Evolutionary conservation across 1,140 invertebrate species (phyloP), one percentile per base, ranked within the genome.

Genomic region (Mylabris phalerata): DNA sequence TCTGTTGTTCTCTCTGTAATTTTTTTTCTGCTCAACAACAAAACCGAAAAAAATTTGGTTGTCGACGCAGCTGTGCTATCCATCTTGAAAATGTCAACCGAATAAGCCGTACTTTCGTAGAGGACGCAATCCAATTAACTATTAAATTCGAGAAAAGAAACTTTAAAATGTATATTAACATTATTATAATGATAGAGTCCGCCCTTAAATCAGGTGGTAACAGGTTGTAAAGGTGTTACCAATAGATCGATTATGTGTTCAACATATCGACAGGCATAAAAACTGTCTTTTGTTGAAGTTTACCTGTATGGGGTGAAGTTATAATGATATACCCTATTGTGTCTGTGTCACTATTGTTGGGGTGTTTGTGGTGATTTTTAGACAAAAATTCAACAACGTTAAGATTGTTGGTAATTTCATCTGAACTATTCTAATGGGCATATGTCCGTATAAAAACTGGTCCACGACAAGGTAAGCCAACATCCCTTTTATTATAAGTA

Each of bases 371-470:
- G 19, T 19, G 19, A 19, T 19, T 19, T 19, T 19, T 19, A 19
- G 19, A 19, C 19, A 19, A 19, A 19, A 19, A 19, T 19, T 19
- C 19, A 19, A 19, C 19, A 19, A 19, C 19, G 19, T 19, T 19
- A 19, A 1, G 7, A 32, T 7, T 32, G 32, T 32, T 32, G 32
- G 32, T 32, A 32, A 32, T 32, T 32, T 32, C 32, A 32, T 32
- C 32, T 32, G 27, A 32, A 4, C 27, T 56, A 56, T 61, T 61
- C 50, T 61, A 61, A 61, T 61, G 59, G 51, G 59, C 59, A 61
- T 47, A 61, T 61, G 59, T 50, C 44, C 44, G 44, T 42, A 61
- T 54, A 61, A 61, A 61, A 61, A 61, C 59, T 61, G 55, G 59
- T 61, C 59, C 48, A 49, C 3, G 1, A 32, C 32, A 42, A 42